These are phyloP conservation scores for Struthio camelus DNA, from an alignment of 2,113 vertebrate species.

Conservation along the genomic window DNA sequence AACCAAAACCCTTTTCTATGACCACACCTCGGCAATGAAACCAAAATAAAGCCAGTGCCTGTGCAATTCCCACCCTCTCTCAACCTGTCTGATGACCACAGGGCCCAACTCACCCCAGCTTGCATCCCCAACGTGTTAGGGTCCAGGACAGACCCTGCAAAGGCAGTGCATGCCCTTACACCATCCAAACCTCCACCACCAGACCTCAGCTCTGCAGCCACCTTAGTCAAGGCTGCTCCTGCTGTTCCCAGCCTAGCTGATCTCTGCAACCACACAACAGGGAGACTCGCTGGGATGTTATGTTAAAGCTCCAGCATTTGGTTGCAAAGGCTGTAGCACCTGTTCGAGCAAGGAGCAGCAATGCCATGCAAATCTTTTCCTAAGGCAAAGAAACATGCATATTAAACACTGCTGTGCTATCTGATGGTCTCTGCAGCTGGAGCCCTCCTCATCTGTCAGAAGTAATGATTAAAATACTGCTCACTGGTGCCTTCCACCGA, in stretches of 20 bases:
- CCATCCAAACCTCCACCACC: no score
- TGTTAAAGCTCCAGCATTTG: fast-evolving
- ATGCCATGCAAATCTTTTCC: fast-evolving
- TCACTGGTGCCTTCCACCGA: background rate
- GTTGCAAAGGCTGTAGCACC: fast-evolving
- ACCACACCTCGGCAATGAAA: background rate
- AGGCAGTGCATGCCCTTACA: background rate
- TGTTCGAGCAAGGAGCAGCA: background rate
- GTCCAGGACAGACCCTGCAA: no score
- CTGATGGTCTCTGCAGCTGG: fast-evolving
- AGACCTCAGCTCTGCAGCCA: background rate
- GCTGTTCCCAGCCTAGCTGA: background rate
- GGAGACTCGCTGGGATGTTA: fast-evolving
- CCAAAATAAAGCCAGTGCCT: background rate
- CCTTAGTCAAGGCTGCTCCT: background rate
- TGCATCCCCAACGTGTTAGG: no score
- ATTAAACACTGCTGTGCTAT: background rate
- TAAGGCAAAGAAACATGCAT: background rate
- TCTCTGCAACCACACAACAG: background rate
- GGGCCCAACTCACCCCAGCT: no score
- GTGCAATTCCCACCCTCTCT: no score
- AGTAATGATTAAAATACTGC: background rate
- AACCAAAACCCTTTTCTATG: background rate
- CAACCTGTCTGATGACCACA: background rate
- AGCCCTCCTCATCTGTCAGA: background rate